phyloP scores from a whole-genome alignment of 2,888 invertebrate species.

The Cantharis nigra region DNA sequence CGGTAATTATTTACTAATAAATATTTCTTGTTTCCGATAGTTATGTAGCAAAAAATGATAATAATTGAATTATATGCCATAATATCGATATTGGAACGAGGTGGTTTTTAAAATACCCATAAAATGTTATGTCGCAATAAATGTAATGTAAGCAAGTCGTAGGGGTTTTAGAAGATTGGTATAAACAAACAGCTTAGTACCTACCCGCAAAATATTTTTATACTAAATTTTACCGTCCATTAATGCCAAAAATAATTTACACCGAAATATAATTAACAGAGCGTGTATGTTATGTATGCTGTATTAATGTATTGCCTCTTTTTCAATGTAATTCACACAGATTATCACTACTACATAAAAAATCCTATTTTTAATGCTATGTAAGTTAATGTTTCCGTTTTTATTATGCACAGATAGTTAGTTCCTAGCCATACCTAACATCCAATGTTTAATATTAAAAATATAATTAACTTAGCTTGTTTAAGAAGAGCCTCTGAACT shows the following conservation, averaged over 20 bases:
- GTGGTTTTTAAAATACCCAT: background rate
- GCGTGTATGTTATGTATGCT: conserved; percentile 15
- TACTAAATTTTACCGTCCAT: conserved; percentile 26
- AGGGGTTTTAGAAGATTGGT: conserved; percentile 7
- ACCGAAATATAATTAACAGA: conserved; percentile 27
- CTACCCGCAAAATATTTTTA: conserved; percentile 17
- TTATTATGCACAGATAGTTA: conserved; percentile 11
- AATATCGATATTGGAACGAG: background rate
- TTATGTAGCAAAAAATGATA: background rate
- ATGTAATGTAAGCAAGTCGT: background rate
- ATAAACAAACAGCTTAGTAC: conserved; percentile 20
- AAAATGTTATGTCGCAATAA: conserved; percentile 1
- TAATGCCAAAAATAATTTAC: conserved; percentile 31
- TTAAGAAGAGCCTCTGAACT: background rate
- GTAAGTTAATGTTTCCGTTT: conserved; percentile 30
- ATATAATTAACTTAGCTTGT: background rate
- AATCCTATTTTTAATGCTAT: conserved; percentile 26
- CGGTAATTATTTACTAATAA: conserved; percentile 11
- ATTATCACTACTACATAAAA: conserved; percentile 27
- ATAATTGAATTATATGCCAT: background rate
- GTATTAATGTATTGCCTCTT: conserved; percentile 26
- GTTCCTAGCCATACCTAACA: background rate
- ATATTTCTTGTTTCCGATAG: background rate
- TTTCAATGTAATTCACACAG: conserved; percentile 29
- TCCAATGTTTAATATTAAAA: background rate